Evolutionary conservation across 2,888 invertebrate genomes (phyloP).

Genomic region (Eueremaeus valkanovi): DNA sequence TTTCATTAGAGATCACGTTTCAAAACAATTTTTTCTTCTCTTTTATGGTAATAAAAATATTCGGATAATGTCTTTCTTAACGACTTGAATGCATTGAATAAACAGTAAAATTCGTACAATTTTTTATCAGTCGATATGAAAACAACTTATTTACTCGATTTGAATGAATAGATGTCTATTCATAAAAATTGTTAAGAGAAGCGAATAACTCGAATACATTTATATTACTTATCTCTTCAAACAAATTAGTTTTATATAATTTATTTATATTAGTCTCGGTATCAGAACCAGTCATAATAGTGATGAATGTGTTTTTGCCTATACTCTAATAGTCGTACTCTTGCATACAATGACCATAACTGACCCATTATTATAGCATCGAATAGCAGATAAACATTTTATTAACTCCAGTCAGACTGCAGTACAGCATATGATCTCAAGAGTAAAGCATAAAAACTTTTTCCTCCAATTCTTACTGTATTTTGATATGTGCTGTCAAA

Average conservation of each 20-base stretch:
- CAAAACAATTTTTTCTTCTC: background rate
- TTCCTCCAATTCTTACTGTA: background rate
- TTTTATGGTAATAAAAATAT: background rate
- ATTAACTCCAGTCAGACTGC: background rate
- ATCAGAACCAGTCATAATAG: background rate
- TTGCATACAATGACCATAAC: background rate
- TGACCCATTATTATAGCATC: background rate
- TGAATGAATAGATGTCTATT: background rate
- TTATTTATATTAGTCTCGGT: background rate
- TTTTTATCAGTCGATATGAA: background rate
- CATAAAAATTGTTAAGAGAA: background rate
- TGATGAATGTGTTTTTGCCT: background rate
- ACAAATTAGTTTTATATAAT: background rate
- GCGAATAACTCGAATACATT: background rate
- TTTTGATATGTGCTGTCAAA: background rate
- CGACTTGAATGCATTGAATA: background rate
- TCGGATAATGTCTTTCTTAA: background rate
- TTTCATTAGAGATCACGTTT: slow-evolving; percentile 7
- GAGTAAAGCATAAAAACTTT: background rate
- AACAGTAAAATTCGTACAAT: background rate
- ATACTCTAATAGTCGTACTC: background rate
- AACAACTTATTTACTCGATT: background rate
- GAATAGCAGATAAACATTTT: background rate
- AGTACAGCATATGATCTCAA: no score
- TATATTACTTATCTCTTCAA: background rate